Evolutionary conservation across 2,797 vertebrate genomes (phyloP).

Genomic region (Pangasius macronema): DNA sequence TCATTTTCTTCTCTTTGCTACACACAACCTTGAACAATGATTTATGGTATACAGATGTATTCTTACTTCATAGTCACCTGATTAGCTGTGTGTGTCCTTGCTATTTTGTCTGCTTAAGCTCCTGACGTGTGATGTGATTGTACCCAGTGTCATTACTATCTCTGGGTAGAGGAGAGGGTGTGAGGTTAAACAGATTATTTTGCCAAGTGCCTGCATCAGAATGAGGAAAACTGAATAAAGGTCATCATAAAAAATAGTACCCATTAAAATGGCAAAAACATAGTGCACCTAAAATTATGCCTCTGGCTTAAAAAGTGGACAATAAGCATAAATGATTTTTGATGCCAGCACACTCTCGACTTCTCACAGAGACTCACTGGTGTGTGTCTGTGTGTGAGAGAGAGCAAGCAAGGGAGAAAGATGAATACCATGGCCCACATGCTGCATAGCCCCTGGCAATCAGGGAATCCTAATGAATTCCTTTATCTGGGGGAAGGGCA

Average conservation of each 20-base stretch:
- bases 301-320: background rate
- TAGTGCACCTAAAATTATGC: background rate
- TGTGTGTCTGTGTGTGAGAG: conserved; percentile 13
- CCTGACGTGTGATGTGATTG: conserved; percentile 49
- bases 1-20: background rate
- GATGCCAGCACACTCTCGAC: background rate
- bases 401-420: background rate
- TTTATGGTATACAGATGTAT: background rate
- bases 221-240: conserved; percentile 7
- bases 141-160: conserved; percentile 35
- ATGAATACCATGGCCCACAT: background rate
- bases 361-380: background rate
- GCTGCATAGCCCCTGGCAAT: conserved; percentile 33
- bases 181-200: conserved; percentile 41
- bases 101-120: conserved; percentile 14
- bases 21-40: background rate
- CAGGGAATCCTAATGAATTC: conserved; percentile 63
- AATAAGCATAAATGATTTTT: background rate
- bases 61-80: conserved; percentile 29
- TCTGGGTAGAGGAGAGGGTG: conserved; percentile 37
- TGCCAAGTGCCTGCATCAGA: conserved; percentile 9
- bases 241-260: conserved; percentile 10
- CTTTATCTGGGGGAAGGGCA: conserved; percentile 50
- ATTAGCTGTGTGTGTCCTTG: conserved; percentile 14
- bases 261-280: conserved; percentile 8